These are phyloP conservation scores for Drosophila imparisetae DNA, from an alignment of 2,888 invertebrate genomes.

Conservation along the genomic window DNA sequence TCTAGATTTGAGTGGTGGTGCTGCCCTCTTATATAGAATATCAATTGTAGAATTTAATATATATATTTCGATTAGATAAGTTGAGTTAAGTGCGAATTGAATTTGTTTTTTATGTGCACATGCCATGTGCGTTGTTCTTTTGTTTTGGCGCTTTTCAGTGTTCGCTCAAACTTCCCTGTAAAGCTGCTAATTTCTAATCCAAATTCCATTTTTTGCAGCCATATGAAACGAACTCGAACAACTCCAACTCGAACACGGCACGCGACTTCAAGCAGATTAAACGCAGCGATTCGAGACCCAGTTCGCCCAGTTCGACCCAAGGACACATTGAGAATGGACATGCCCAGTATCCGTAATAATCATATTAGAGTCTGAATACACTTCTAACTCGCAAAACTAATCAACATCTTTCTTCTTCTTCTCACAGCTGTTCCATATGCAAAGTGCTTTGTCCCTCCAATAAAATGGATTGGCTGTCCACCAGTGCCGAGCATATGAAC, in stretches of 20 bases:
- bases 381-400: slow-evolving; percentile 7
- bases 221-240: slow-evolving; percentile 86
- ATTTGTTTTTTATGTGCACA: not conserved
- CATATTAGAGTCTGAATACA: not conserved
- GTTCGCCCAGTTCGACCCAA: slow-evolving; percentile 83
- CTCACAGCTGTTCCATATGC: slow-evolving; percentile 91
- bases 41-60: slow-evolving; percentile 66
- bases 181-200: not conserved
- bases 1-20: slow-evolving; percentile 55
- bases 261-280: slow-evolving; percentile 85
- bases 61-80: slow-evolving; percentile 67
- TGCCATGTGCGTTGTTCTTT: slow-evolving; percentile 13
- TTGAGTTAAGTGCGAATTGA: slow-evolving; percentile 2
- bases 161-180: slow-evolving; percentile 15
- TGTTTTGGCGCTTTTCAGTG: slow-evolving; percentile 1
- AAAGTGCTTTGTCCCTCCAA: slow-evolving; percentile 90
- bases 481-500: slow-evolving; percentile 94
- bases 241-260: slow-evolving; percentile 76
- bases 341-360: slow-evolving; percentile 84
- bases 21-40: slow-evolving; percentile 53
- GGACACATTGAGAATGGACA: slow-evolving; percentile 84
- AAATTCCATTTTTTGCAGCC: slow-evolving; percentile 85
- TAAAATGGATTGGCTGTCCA: slow-evolving; percentile 95
- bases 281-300: slow-evolving; percentile 85
- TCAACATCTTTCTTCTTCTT: slow-evolving; percentile 1